phyloP scores from a whole-genome alignment of 2,888 invertebrate species.

The Panzeria rudis region DNA sequence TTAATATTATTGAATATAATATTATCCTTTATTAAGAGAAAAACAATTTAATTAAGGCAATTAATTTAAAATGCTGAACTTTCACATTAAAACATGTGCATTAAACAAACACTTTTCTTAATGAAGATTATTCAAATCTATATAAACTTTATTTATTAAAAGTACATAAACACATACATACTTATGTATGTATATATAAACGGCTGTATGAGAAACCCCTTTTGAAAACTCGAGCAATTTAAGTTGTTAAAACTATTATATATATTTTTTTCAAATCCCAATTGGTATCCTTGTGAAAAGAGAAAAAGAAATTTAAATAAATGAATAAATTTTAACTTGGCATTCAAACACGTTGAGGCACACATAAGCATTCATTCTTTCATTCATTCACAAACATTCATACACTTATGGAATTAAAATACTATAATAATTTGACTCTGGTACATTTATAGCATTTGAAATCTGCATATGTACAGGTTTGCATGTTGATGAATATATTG shows the following conservation, averaged over 20 bases:
- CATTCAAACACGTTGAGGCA: conserved; percentile 49
- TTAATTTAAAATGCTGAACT: conserved; percentile 65
- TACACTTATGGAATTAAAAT: conserved; percentile 58
- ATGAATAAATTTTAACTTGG: conserved; percentile 33
- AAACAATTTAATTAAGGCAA: conserved; percentile 72
- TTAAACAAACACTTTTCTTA: neutral
- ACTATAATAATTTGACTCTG: conserved; percentile 60
- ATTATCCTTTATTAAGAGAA: conserved; percentile 43
- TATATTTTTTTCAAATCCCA: conserved; percentile 21
- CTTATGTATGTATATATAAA: neutral
- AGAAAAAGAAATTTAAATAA: conserved; percentile 10
- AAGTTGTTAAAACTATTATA: conserved; percentile 2
- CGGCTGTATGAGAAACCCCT: neutral
- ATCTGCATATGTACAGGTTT: neutral
- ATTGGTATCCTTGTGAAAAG: conserved; percentile 29
- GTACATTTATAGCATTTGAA: conserved; percentile 39
- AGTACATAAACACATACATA: neutral
- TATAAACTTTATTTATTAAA: neutral
- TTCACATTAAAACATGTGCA: neutral
- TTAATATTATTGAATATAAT: conserved; percentile 10
- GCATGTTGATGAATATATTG: neutral
- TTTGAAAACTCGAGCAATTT: conserved; percentile 21
- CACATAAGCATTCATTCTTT: conserved; percentile 22
- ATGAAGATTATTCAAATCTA: neutral
- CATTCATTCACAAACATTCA: conserved; percentile 21